Evolutionary conservation across 2,113 vertebrate species (phyloP).

Genomic region (Triplophysa siluroides): DNA sequence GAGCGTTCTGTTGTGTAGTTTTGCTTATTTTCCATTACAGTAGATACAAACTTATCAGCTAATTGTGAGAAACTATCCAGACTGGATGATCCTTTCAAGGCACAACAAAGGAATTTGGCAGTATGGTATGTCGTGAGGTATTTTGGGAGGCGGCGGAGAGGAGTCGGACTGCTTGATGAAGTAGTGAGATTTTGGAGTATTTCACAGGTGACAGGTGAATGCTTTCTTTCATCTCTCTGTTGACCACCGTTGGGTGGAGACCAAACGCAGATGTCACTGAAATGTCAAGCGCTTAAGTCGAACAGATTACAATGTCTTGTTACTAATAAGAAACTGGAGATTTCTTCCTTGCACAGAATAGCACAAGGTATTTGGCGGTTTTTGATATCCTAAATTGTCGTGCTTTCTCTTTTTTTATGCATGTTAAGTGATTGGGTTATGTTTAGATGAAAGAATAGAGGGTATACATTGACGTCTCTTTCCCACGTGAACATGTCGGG

Average conservation of each 20-base stretch:
- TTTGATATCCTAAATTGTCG: not conserved
- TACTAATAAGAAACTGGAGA: not conserved
- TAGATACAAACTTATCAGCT: not conserved
- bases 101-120: not conserved
- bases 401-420: not conserved
- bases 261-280: slow-evolving; percentile 25
- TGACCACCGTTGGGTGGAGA: slow-evolving; percentile 29
- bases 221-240: slow-evolving; percentile 20
- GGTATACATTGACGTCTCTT: too few species aligned
- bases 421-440: not conserved
- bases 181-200: slow-evolving; percentile 21
- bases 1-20: too few species aligned
- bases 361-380: slow-evolving; percentile 19
- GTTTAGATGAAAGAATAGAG: too few species aligned
- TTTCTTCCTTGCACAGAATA: slow-evolving; percentile 22
- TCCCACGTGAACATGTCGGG: too few species aligned
- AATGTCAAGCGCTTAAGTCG: slow-evolving; percentile 29
- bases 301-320: slow-evolving; percentile 23
- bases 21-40: not conserved
- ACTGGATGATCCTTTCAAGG: not conserved
- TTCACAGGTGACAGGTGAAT: slow-evolving; percentile 36
- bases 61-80: not conserved
- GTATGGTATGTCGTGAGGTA: not conserved
- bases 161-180: slow-evolving; percentile 12
- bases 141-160: not conserved